Evolutionary conservation across 2,888 invertebrate genomes (phyloP).

Genomic region (Holacanthella duospinosa): DNA sequence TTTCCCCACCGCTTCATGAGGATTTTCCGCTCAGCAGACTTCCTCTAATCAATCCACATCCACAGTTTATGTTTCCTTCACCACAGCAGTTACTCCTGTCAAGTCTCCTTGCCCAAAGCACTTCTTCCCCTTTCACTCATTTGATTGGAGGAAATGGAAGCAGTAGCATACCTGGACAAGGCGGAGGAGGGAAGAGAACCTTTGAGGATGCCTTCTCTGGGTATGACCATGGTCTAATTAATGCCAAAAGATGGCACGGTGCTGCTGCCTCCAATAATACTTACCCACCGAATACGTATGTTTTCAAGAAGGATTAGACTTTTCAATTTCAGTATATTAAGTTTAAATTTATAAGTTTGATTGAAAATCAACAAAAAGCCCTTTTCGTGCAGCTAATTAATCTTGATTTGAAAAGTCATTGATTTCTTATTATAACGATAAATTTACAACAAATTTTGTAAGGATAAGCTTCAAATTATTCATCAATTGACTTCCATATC

Average conservation of each 20-base stretch:
- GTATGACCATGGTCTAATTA: constrained; percentile 18
- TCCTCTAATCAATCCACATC: constrained; percentile 13
- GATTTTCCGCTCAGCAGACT: constrained; percentile 13
- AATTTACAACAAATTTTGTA: too few species aligned
- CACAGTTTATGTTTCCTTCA: constrained; percentile 10
- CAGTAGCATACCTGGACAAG: neutral
- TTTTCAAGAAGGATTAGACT: neutral
- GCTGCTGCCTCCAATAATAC: neutral
- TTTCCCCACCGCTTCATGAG: constrained; percentile 2
- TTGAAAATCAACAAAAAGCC: too few species aligned
- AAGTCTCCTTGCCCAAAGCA: neutral
- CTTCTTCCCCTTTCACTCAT: neutral
- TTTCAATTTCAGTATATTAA: too few species aligned
- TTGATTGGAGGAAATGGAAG: constrained; percentile 13
- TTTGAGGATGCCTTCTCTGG: constrained; percentile 30
- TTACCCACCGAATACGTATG: neutral
- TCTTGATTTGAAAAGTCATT: too few species aligned
- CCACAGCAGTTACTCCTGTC: constrained; percentile 12
- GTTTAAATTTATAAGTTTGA: too few species aligned
- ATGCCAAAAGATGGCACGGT: constrained; percentile 15
- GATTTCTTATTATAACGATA: too few species aligned
- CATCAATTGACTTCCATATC: too few species aligned
- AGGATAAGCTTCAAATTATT: too few species aligned
- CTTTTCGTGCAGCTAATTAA: too few species aligned
- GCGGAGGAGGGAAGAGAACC: constrained; percentile 17